Evolutionary conservation across 2,888 invertebrate species (phyloP).

Genomic region (Zaprionus obscuricornis): DNA sequence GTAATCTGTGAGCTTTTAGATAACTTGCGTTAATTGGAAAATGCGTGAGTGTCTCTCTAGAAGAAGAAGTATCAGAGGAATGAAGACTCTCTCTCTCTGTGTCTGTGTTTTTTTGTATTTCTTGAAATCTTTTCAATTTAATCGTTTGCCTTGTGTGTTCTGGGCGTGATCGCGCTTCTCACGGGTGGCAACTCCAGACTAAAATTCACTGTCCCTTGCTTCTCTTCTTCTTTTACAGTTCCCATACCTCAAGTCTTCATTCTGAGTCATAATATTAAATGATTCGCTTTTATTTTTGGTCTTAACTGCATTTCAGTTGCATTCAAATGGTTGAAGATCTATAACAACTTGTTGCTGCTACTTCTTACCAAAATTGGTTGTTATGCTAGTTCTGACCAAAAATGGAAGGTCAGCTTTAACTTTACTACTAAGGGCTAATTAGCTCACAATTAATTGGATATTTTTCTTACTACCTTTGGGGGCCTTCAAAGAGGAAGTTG

Average conservation of each 20-base stretch:
- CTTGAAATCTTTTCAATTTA: too few relatives aligned
- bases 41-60: conserved; percentile 10
- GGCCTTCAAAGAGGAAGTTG: conserved; percentile 26
- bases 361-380: conserved; percentile 14
- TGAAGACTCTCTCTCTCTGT: neutral
- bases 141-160: too few relatives aligned
- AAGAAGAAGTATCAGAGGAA: too few relatives aligned
- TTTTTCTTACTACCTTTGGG: conserved; percentile 7
- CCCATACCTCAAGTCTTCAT: too few relatives aligned
- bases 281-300: conserved; percentile 22
- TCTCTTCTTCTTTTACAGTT: too few relatives aligned
- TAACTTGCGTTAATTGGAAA: conserved; percentile 67
- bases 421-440: conserved; percentile 24
- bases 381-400: conserved; percentile 5
- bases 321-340: conserved; percentile 24
- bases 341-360: too few relatives aligned
- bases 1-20: conserved; percentile 71
- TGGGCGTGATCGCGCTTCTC: conserved; percentile 27
- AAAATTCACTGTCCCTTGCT: too few relatives aligned
- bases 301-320: conserved; percentile 28
- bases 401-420: neutral
- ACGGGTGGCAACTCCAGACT: conserved; percentile 56
- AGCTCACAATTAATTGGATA: conserved; percentile 34
- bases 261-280: conserved; percentile 43
- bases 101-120: too few relatives aligned